Base-by-base conservation (phyloP, 1,140 invertebrate species). In the Plectus sambesii region DNA sequence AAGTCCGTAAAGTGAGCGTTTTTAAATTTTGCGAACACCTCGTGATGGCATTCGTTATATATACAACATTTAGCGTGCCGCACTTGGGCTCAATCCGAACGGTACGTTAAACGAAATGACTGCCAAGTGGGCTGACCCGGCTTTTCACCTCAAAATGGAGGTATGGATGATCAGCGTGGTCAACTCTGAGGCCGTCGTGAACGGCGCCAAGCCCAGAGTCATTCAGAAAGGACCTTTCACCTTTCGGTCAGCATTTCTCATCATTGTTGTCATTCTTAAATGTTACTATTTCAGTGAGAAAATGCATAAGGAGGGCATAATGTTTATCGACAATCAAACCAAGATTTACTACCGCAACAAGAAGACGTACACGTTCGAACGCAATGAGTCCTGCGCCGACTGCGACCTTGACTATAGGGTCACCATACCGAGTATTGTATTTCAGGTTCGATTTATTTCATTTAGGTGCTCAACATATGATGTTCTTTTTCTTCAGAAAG, bases 341-440 rank as follows among this genome's bases (percentile, higher is more conserved):
- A 46, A 55, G n/a, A 26, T 68, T n/a, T 27, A 56, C 9, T 67
- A 65, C 26, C 44, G 47, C n/a, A 67, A 67, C 47, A 45, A 49
- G 12, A 40, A 57, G 12, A 19, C 12, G 4, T 67, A 62, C 27
- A 41, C 30, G 33, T 67, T 61, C 53, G 59, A 51, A 30, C 27
- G 38, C 19, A 39, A 45, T 29, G 12, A 36, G 8, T 66, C 62
- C 2, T 67, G 64, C 33, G 0, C 41, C 1, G 50, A 42, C 6
- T 67, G 64, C 41, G 19, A 19, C 20, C 43, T 67, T 26, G 33
- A 41, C 26, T 49, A 58, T 23, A 47, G 36, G 29, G 54, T 67
- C 24, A 61, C 52, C 20, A 58, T 67, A 33, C 64, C 64, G 12
- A 67, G 59, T 41, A 40, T 67, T 19, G 40, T 67, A 8, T 64